Base-by-base conservation (phyloP, 1,140 invertebrate species). In the Anastrepha obliqua region DNA sequence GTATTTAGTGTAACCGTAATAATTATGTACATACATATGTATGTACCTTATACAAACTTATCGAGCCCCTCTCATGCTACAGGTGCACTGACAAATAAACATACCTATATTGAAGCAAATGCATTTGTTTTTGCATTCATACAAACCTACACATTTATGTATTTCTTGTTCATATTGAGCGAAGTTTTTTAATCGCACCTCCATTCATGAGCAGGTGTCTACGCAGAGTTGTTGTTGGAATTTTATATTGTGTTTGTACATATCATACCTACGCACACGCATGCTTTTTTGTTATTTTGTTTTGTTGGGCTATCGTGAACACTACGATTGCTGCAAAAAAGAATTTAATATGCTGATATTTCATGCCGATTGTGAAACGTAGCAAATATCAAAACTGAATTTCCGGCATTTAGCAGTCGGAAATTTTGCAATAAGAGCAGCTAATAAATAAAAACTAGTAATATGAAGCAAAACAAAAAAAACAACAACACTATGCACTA, bases 201-300 rank as follows among this genome's bases (percentile, higher is more conserved):
- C 65, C 65, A 67, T 67, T 67, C 29, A 67, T 42, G 65, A 29
- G 65, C 65, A 67, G 65, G 65, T 67, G 65, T 67, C 29, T 67
- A 67, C 29, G 29, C 65, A 8, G 29, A 67, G 65, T 39, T 42
- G 8, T 8, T 67, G n/a, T 67, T 42, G 20, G n/a, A 39, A 2
- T 67, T 67, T 29, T 67, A 67, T 67, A 67, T 67, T 39, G 13
- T 58, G 13, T 58, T 58, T 58, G 2, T 67, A 67, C 11, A 67
- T 13, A 67, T 3, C 6, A 67, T 39, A 39, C 65, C 11, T 29
- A 67, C 65, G 39, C 65, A 42, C 1, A 3, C 29, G 2, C 9
- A 15, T 29, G 15, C 60, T 15, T 39, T 42, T 67, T 65, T 65
- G 20, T 65, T 65, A 8, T 58, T 8, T 8, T 58, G 13, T 58